Conservation (phyloP, 2,888 invertebrate genomes). For the Cephus nigrinus region DNA sequence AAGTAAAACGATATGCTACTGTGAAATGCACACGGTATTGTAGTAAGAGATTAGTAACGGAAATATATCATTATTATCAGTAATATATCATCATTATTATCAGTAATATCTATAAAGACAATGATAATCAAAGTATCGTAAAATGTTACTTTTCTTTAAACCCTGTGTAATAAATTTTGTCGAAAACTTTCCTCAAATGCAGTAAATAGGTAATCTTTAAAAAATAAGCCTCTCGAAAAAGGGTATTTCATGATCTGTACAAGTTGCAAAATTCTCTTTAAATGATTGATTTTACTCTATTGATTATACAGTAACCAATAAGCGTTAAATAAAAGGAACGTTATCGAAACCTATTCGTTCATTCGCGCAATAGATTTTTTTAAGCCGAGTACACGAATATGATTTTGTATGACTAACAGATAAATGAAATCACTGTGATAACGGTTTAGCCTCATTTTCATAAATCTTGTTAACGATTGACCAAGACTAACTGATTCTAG, state of each 20-base stretch:
- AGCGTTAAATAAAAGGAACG: background rate
- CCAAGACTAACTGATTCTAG: background rate
- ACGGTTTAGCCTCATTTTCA: background rate
- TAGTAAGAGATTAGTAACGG: no score
- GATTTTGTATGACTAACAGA: background rate
- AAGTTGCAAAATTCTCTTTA: background rate
- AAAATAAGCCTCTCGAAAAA: background rate
- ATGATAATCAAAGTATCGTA: background rate
- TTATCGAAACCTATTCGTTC: background rate
- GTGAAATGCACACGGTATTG: no score
- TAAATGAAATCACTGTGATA: background rate
- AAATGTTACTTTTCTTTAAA: background rate
- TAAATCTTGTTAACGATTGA: background rate
- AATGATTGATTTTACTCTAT: background rate
- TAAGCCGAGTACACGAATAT: background rate
- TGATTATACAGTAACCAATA: background rate
- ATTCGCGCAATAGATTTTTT: background rate
- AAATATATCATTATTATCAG: background rate
- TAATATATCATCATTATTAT: background rate
- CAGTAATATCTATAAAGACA: background rate
- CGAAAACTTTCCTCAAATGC: no score
- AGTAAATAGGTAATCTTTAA: background rate
- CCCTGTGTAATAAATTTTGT: no score
- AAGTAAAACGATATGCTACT: background rate
- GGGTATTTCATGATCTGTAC: background rate